phyloP scores from a whole-genome alignment of 2,797 vertebrate genomes.

The Mormyrops attenuatus region DNA sequence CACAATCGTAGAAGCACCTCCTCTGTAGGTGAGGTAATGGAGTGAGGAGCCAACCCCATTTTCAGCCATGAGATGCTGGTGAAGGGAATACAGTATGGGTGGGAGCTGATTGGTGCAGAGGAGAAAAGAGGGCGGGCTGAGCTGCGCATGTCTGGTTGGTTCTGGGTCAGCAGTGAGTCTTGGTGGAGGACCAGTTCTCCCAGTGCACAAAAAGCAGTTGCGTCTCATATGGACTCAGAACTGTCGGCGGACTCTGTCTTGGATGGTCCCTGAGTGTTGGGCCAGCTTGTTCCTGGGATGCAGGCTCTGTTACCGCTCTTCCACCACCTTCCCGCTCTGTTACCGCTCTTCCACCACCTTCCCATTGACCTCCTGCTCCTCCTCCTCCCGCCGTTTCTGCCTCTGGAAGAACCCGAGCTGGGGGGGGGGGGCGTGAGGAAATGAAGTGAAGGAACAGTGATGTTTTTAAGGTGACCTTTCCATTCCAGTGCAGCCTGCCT shows the following conservation, averaged over 20 bases:
- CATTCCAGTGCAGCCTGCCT: constrained; percentile 26
- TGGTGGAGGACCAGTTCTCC: constrained; percentile 36
- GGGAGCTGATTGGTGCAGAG: constrained; percentile 10
- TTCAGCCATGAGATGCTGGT: neutral
- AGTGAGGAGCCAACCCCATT: neutral
- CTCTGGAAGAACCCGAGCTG: constrained; percentile 93
- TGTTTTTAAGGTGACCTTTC: neutral
- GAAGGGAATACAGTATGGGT: neutral
- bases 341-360: too few relatives aligned
- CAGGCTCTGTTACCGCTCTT: constrained; percentile 68
- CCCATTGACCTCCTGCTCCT: constrained; percentile 61
- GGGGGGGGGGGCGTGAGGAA: constrained; percentile 6
- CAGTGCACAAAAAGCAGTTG: constrained; percentile 36
- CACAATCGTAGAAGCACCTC: neutral
- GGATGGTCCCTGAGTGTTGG: constrained; percentile 69
- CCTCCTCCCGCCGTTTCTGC: constrained; percentile 65
- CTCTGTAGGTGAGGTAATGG: neutral
- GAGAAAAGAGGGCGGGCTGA: constrained; percentile 30
- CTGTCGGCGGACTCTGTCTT: constrained; percentile 33
- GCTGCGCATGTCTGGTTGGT: constrained; percentile 37
- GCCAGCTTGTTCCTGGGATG: constrained; percentile 52
- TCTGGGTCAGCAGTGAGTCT: constrained; percentile 35
- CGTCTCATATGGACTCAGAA: constrained; percentile 38
- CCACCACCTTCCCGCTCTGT: constrained; percentile 68
- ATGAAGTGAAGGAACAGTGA: neutral